Evolutionary conservation across 2,113 vertebrate species (phyloP).

Genomic region (Microcebus ravelobensis): DNA sequence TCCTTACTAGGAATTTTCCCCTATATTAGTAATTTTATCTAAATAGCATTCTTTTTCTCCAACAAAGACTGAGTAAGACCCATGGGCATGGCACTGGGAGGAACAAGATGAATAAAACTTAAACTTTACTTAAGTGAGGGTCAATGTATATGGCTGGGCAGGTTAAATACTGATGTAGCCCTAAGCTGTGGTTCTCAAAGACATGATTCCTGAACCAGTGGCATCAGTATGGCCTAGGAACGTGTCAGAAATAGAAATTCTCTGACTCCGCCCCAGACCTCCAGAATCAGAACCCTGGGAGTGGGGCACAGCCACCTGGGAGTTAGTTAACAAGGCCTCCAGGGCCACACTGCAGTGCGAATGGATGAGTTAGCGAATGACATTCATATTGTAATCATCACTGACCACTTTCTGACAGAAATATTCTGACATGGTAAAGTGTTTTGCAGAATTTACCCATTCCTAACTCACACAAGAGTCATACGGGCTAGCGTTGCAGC

Average conservation of each 20-base stretch:
- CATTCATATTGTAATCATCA: too few relatives aligned
- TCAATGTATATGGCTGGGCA: background rate
- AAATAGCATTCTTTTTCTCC: background rate
- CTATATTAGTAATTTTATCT: background rate
- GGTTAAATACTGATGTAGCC: background rate
- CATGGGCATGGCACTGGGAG: background rate
- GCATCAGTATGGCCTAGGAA: background rate
- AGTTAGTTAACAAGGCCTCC: background rate
- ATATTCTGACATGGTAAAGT: background rate
- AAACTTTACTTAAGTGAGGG: background rate
- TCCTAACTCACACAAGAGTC: background rate
- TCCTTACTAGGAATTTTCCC: background rate
- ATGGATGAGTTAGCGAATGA: background rate
- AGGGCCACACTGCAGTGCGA: background rate
- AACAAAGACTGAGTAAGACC: background rate
- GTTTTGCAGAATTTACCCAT: background rate
- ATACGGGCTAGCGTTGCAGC: background rate
- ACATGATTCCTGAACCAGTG: accelerated
- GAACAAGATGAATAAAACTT: background rate
- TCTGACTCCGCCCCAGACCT: background rate
- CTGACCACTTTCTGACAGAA: background rate
- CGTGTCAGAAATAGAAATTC: background rate
- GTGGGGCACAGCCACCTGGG: background rate
- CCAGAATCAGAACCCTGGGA: background rate
- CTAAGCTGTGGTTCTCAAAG: background rate